These are phyloP conservation scores for Lepidothrix coronata DNA, from an alignment of 2,113 vertebrate genomes.

Conservation along the genomic window DNA sequence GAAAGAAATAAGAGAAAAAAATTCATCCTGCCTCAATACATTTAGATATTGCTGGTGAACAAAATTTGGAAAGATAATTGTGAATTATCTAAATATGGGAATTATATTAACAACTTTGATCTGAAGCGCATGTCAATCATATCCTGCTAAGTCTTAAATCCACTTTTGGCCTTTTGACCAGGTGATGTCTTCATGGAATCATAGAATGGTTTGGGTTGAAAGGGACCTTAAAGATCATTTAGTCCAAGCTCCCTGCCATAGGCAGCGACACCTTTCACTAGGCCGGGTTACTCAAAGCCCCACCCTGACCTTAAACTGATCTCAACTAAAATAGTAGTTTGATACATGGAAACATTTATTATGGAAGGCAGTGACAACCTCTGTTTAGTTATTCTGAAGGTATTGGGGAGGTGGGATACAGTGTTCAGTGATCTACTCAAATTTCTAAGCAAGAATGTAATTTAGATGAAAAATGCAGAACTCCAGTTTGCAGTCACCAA, in stretches of 20 bases:
- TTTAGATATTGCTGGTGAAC: not conserved
- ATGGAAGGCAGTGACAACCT: not conserved
- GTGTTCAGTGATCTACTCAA: not conserved
- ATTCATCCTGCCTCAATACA: not conserved
- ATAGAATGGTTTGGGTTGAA: not conserved
- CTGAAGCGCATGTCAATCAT: not conserved
- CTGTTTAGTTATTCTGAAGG: not conserved
- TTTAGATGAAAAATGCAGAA: not conserved
- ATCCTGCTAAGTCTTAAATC: not conserved
- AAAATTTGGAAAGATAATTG: not conserved
- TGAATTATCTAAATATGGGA: not conserved
- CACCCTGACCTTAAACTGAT: not conserved
- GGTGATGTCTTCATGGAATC: not conserved
- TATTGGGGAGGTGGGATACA: not conserved
- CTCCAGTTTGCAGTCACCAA: not conserved
- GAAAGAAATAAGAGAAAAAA: not conserved
- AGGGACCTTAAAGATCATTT: not conserved
- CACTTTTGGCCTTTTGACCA: not conserved
- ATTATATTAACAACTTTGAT: not conserved
- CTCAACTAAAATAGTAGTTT: not conserved
- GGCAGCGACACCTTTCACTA: not conserved
- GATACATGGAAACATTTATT: not conserved
- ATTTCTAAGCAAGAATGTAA: not conserved
- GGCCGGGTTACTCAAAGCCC: not conserved
- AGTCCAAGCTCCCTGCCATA: not conserved